phyloP scores from a whole-genome alignment of 2,888 invertebrate species.

The Lycocerus yunnanus region DNA sequence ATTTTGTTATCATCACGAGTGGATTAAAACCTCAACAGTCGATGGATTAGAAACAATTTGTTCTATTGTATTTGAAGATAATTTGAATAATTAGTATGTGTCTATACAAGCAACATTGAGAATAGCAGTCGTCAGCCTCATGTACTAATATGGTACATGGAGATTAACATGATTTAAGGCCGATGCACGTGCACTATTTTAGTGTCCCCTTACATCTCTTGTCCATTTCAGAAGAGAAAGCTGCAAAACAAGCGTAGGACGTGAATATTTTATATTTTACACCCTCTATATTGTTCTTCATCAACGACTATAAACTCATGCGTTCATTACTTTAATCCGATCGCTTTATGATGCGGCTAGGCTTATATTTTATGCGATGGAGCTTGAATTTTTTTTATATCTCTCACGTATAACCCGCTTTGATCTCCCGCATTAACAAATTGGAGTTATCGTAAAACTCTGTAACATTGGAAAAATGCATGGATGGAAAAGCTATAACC shows the following conservation, averaged over 20 bases:
- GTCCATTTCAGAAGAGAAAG: slow-evolving; percentile 31
- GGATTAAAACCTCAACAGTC: neutral
- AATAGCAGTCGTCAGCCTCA: slow-evolving; percentile 16
- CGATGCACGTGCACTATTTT: slow-evolving; percentile 23
- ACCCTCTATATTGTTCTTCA: slow-evolving; percentile 24
- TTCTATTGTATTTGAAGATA: slow-evolving; percentile 1
- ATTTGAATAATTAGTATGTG: slow-evolving; percentile 4
- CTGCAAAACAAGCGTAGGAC: slow-evolving; percentile 21
- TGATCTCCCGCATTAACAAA: neutral
- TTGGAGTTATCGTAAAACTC: neutral
- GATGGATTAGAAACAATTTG: neutral
- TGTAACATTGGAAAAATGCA: neutral
- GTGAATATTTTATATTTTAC: slow-evolving; percentile 24
- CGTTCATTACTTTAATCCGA: slow-evolving; percentile 12
- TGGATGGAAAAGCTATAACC: neutral
- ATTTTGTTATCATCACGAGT: neutral
- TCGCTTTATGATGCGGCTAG: neutral
- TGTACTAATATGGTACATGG: slow-evolving; percentile 23
- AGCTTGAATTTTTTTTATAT: neutral
- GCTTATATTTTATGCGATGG: neutral
- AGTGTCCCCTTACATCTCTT: slow-evolving; percentile 18
- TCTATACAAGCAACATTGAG: slow-evolving; percentile 9
- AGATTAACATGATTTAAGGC: slow-evolving; percentile 27
- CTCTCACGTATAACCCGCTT: neutral
- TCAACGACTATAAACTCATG: slow-evolving; percentile 8